phyloP scores from a whole-genome alignment of 2,113 vertebrate species.

The Antechinus stuartii region DNA sequence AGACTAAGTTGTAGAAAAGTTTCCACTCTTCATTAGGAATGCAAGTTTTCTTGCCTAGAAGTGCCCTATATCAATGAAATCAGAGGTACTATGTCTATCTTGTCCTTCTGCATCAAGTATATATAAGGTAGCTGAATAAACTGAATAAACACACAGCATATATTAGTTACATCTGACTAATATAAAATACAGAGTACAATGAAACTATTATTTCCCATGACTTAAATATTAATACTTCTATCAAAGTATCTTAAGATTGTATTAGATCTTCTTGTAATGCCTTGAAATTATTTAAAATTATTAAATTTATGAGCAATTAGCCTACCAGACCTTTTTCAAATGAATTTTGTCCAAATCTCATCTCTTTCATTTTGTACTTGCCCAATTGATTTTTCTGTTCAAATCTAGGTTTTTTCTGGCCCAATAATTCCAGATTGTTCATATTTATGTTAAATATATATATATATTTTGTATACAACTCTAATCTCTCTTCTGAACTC shows the following conservation, averaged over 20 bases:
- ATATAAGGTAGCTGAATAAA: not conserved
- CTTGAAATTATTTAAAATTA: not conserved
- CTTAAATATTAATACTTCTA: not conserved
- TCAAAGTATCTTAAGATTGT: not conserved
- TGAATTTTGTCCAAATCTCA: not conserved
- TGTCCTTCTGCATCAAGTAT: not conserved
- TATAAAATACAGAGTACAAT: not conserved
- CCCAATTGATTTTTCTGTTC: not conserved
- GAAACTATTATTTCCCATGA: not conserved
- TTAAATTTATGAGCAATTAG: constrained; percentile 22
- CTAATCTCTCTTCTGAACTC: constrained; percentile 16
- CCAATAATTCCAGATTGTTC: constrained; percentile 26
- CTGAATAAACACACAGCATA: not conserved
- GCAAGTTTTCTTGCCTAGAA: not conserved
- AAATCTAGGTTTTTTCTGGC: constrained; percentile 15
- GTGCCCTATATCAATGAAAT: not conserved
- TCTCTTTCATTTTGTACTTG: not conserved
- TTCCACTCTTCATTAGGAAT: not conserved
- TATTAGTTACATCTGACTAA: not conserved
- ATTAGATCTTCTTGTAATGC: not conserved
- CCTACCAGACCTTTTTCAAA: not conserved
- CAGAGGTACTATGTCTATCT: not conserved
- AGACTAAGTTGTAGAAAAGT: not conserved
- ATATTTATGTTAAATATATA: not conserved
- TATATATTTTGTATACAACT: not conserved